Base-by-base conservation (phyloP, 2,113 vertebrate species). In the Prochilodus magdalenae region DNA sequence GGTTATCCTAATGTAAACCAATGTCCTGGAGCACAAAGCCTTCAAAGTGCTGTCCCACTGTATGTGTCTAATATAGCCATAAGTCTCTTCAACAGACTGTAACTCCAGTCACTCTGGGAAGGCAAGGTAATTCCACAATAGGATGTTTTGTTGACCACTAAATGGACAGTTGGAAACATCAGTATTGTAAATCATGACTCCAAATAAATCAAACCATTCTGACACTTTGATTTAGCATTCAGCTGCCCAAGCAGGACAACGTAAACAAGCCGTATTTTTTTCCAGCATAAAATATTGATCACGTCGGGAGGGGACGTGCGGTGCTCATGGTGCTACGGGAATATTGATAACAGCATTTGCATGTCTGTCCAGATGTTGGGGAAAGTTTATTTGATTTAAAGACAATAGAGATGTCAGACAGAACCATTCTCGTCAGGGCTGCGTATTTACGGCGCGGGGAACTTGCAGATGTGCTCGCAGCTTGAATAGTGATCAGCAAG, bases 291-390 rank as follows among this genome's bases (percentile, higher is more conserved):
- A 79, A 82, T 66, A 82, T 62, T 29, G 63, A 85, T 82, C 71
- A 75, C 53, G 8, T 27, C 29, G 66, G 20, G 33, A 44, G 75
- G 40, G 75, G 74, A 62, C 59, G 24, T 75, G 62, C 66, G 62
- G 62, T 70, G 26, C 36, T 14, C 69, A 36, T 60, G 60, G 60
- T n/a, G 20, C 85, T n/a, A 51, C 22, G 49, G 53, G 85, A 85
- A 83, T 84, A 78, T 79, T 80, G 62, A 85, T 86, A 78, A 74
- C 62, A 22, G 53, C n/a, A 87, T 87, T 85, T 83, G 73, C 81
- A 83, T 83, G 73, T 87, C 29, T 66, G 73, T 85, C 86, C 80
- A 85, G 86, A 83, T 87, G 86, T 75, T 85, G 62, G 62, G 65
- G 47, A 69, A 79, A 47, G 67, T 87, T 82, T 82, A 82, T 79